A percentile compares a stretch with the other conserved stretches of the same genome.
phyloP scores from a whole-genome alignment of 2,113 vertebrate species.

The Gymnocephalus cernua region DNA sequence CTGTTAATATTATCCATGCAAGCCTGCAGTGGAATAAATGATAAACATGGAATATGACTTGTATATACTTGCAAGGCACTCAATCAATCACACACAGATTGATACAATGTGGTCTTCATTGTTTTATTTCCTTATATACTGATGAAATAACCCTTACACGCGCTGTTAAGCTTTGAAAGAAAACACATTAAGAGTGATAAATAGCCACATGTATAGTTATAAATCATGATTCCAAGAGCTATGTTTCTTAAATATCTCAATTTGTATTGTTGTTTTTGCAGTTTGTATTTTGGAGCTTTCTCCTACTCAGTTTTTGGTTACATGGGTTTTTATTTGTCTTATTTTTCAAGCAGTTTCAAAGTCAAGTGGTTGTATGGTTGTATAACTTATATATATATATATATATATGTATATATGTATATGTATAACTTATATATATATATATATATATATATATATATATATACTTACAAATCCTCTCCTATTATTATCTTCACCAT shows the following conservation, averaged over 20 bases:
- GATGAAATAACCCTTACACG: conserved; percentile 65
- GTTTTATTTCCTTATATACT: conserved; percentile 55
- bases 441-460: no score
- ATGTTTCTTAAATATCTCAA: conserved; percentile 44
- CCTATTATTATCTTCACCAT: conserved; percentile 9
- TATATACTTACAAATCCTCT: background rate
- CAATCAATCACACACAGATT: conserved; percentile 53
- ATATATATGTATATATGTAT: no score
- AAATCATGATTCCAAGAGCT: conserved; percentile 39
- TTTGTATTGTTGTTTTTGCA: conserved; percentile 7
- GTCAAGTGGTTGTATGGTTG: conserved; percentile 1
- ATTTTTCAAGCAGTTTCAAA: conserved; percentile 11
- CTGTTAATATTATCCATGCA: conserved; percentile 33
- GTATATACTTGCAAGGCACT: conserved; percentile 18
- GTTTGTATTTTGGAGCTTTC: background rate
- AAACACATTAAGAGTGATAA: conserved; percentile 59
- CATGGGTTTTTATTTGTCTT: conserved; percentile 8
- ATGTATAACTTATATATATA: no score
- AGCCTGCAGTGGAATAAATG: conserved; percentile 26
- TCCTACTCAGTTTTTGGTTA: background rate
- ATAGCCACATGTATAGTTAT: conserved; percentile 47
- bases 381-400: no score
- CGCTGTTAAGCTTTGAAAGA: conserved; percentile 51
- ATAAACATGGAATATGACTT: conserved; percentile 42
- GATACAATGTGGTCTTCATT: conserved; percentile 51